Base-by-base conservation (phyloP, 2,797 vertebrate species). In the Mionectes olivaceus region DNA sequence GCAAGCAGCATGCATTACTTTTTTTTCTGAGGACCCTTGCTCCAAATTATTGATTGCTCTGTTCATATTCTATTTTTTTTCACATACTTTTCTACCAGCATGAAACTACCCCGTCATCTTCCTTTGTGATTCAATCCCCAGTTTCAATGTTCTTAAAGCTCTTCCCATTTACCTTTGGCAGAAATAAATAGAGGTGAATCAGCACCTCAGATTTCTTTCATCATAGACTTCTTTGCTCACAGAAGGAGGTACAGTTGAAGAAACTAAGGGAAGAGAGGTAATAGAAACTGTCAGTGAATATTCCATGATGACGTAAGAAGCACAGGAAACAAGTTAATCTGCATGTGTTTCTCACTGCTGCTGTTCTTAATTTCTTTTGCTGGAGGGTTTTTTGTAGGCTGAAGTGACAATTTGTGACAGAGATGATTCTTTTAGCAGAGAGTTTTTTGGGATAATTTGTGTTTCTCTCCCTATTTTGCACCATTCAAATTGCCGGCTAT, bases 121-220 rank as follows among this genome's bases (percentile, higher is more conserved):
- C 33, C 30, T 75, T 94, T 86, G 35, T 78, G 67, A 63, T 83
- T 87, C 75, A 67, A 3, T 79, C 16, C 25, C 39, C 23, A 50
- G 59, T 92, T 70, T 87, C n/a, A 70, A 2, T 39, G 30, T 65
- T 63, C 35, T 75, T 46, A 64, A 75, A 75, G 28, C 11, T 68
- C 63, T 85, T 74, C 64, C 47, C 10, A 12, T 86, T 81, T 93
- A 55, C 32, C 14, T 88, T 83, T 83, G 14, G 9, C 44, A 76
- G 70, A 87, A 92, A 52, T 56, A 95, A 73, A 65, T 16, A 50
- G 37, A 90, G 50, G 47, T 64, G 27, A 88, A 75, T 83, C 43
- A 68, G 18, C 35, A 81, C 21, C 32, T 95, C 9, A 8, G 21
- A 56, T 74, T 73, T 74, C 25, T 92, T 93, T 92, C 41, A 83